A percentile compares a stretch with the other conserved stretches of the same genome.
Evolutionary conservation across 2,797 vertebrate genomes (phyloP).

Genomic region (Tokudaia tokunoshimensis): DNA sequence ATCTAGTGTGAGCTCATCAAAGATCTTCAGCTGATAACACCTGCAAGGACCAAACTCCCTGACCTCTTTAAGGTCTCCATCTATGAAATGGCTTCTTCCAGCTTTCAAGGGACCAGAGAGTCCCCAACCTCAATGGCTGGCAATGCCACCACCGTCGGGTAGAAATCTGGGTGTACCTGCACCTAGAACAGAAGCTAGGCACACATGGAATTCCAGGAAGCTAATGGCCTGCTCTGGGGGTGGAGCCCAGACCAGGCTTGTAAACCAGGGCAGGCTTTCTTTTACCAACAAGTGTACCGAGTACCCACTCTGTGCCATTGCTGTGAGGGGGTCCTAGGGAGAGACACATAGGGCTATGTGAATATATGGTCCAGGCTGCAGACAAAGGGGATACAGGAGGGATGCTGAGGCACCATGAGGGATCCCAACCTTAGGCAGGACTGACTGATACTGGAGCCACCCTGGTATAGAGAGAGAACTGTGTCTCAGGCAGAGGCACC

Average conservation of each 20-base stretch:
- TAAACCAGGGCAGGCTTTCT: not conserved
- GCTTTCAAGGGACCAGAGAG: not conserved
- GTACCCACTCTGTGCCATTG: no score
- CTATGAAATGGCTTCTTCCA: not conserved
- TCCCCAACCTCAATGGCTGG: not conserved
- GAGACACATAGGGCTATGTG: not conserved
- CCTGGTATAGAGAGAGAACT: not conserved
- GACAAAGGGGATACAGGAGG: not conserved
- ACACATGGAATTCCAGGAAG: not conserved
- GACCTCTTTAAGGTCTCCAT: not conserved
- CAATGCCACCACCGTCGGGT: not conserved
- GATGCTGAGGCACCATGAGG: not conserved
- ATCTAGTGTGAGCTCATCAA: not conserved
- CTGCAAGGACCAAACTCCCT: not conserved
- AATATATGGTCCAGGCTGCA: not conserved
- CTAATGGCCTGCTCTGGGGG: not conserved
- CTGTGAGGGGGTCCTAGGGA: not conserved
- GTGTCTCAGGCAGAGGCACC: not conserved
- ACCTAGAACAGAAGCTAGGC: not conserved
- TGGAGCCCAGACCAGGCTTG: not conserved
- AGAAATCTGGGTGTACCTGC: not conserved
- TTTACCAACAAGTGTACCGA: not conserved
- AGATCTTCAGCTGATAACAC: not conserved
- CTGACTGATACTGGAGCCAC: not conserved
- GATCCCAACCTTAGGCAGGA: not conserved